Conservation (phyloP, 53 echinoderm and acorn worm genomes). For the Patiria pectinifera region DNA sequence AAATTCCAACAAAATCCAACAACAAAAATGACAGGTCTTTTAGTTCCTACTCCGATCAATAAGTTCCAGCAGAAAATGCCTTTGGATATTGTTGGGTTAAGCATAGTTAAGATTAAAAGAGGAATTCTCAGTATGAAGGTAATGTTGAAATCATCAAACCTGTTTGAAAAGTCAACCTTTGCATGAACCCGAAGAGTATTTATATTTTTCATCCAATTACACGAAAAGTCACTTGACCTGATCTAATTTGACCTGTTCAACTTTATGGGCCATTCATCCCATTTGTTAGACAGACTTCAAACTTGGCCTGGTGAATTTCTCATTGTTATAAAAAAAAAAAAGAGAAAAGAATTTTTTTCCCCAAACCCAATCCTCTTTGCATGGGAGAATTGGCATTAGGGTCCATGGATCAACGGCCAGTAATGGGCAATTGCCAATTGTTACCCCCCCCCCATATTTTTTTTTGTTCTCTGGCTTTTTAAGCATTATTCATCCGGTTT, state of each 20-base stretch:
- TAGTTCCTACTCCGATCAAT: no score
- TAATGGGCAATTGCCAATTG: neutral
- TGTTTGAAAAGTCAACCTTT: neutral
- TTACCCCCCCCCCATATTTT: no score
- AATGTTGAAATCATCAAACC: neutral
- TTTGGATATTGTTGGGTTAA: no score
- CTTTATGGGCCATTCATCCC: neutral
- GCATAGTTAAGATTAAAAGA: no score
- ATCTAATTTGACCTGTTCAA: neutral
- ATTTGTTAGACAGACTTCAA: neutral
- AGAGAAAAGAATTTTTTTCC: no score
- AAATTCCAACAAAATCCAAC: no score
- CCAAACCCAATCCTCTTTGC: no score
- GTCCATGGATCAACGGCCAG: neutral
- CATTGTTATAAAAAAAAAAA: neutral
- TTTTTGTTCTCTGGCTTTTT: no score
- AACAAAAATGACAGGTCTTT: no score
- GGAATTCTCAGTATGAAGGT: no score
- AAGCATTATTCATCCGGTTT: no score
- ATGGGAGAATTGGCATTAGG: neutral
- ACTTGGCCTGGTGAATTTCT: neutral
- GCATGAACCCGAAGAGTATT: neutral
- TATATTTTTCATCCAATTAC: neutral
- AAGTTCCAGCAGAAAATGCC: no score
- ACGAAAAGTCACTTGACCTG: constrained; percentile 1